Evolutionary conservation across 2,113 vertebrate genomes (phyloP).

Genomic region (Hemibagrus wyckioides): DNA sequence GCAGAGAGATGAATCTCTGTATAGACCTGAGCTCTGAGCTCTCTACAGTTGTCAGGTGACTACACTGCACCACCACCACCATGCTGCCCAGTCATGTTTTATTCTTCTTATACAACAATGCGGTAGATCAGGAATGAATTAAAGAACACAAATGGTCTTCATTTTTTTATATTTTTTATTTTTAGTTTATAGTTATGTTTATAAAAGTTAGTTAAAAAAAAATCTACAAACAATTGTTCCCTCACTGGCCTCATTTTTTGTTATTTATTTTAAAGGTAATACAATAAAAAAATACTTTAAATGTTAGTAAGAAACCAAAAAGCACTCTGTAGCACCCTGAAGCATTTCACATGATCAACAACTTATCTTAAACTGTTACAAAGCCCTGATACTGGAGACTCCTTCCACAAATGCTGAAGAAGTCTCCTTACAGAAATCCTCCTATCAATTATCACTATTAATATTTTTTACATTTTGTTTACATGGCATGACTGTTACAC

Average conservation of each 20-base stretch:
- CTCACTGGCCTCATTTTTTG: background rate
- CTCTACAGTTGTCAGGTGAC: background rate
- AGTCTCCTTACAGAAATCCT: background rate
- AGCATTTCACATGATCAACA: background rate
- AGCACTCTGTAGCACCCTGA: background rate
- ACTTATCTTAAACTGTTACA: background rate
- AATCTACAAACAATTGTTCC: background rate
- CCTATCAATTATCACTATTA: background rate
- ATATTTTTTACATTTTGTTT: background rate
- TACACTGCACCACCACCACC: background rate
- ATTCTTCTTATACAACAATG: background rate
- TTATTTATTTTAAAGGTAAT: background rate
- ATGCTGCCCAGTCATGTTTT: background rate
- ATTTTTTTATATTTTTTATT: background rate
- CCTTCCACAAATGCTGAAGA: background rate
- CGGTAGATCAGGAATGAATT: background rate
- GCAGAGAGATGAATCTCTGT: background rate
- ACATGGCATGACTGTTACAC: background rate
- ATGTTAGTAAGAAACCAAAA: background rate
- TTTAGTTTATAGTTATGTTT: background rate
- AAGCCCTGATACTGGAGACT: background rate
- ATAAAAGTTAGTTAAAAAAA: background rate
- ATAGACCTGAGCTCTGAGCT: background rate
- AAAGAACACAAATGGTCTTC: background rate
- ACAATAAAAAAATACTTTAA: background rate